Conservation (phyloP, 2,888 invertebrate genomes). For the Spilarctia lutea region DNA sequence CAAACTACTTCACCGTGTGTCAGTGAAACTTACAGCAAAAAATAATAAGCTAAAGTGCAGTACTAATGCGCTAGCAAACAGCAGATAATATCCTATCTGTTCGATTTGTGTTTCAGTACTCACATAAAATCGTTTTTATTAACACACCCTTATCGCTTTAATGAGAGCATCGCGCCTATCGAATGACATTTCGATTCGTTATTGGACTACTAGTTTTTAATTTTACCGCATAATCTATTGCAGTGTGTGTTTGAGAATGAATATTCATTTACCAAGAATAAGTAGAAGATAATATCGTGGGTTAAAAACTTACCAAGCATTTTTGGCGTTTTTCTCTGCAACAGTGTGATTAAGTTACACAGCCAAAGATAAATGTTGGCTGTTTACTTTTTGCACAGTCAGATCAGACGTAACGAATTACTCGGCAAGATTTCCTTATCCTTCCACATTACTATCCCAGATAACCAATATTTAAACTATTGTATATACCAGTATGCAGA, state of each 20-base stretch:
- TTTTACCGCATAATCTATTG: conserved; percentile 44
- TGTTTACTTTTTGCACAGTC: no score
- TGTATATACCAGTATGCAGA: no score
- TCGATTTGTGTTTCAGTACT: conserved; percentile 63
- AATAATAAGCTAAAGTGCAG: conserved; percentile 54
- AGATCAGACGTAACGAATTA: no score
- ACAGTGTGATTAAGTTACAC: no score
- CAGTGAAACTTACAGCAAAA: conserved; percentile 25
- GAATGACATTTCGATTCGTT: conserved; percentile 50
- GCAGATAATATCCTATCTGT: conserved; percentile 62
- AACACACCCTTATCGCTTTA: conserved; percentile 49
- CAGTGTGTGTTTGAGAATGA: conserved; percentile 27
- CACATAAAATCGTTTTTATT: conserved; percentile 67
- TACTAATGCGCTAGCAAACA: conserved; percentile 58
- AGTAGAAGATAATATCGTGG: not conserved
- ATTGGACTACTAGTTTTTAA: conserved; percentile 50
- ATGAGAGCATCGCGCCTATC: conserved; percentile 47
- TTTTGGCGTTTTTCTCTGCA: no score
- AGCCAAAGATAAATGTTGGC: no score
- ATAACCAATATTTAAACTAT: no score
- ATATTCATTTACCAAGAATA: not conserved
- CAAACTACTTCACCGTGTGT: conserved; percentile 7
- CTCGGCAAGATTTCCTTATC: no score
- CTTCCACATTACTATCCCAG: no score
- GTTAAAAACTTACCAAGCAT: not conserved